These are phyloP conservation scores for Psilopsiagon aymara DNA, from an alignment of 2,113 vertebrate species.

Conservation along the genomic window DNA sequence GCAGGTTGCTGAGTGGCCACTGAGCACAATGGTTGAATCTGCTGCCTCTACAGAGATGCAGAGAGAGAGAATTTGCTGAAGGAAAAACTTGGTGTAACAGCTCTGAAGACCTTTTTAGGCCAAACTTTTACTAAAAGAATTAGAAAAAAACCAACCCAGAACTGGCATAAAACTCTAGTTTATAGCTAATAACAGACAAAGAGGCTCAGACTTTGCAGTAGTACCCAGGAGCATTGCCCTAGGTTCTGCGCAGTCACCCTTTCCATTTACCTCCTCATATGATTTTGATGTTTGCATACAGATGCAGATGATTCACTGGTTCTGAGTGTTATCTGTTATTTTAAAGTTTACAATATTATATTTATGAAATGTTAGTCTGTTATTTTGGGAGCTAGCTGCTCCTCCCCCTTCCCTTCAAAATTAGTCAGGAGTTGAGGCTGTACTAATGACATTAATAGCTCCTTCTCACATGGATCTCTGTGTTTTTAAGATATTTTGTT, in stretches of 20 bases:
- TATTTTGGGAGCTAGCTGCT: background rate
- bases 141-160: background rate
- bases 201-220: background rate
- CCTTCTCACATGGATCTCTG: background rate
- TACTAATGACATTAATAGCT: rapidly evolving
- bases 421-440: background rate
- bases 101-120: background rate
- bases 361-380: background rate
- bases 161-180: background rate
- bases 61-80: background rate
- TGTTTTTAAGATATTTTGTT: background rate
- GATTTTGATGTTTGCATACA: background rate
- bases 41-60: background rate
- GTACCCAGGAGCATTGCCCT: background rate
- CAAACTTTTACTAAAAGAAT: background rate
- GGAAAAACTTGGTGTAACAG: background rate
- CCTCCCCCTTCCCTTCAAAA: background rate
- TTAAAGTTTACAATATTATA: background rate
- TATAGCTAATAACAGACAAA: background rate
- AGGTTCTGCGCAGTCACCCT: background rate
- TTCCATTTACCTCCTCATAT: background rate
- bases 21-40: background rate
- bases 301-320: background rate
- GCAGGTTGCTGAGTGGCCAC: background rate
- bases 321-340: background rate